These are phyloP conservation scores for Nematostella vectensis DNA, from an alignment of 92 coral and sea anemone genomes.

Conservation along the genomic window DNA sequence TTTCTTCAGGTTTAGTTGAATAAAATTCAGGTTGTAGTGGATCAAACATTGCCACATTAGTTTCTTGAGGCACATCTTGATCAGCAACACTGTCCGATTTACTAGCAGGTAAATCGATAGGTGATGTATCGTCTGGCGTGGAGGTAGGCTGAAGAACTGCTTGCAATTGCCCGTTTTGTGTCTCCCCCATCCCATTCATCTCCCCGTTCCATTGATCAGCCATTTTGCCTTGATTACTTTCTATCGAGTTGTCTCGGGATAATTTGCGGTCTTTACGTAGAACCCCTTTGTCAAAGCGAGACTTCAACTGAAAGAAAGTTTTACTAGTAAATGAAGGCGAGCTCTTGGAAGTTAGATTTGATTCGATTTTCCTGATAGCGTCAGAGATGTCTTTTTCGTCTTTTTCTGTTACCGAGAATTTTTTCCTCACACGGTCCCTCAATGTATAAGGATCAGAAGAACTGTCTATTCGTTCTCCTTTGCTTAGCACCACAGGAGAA, in stretches of 20 bases:
- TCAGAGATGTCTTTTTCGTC: conserved; percentile 78
- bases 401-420: conserved; percentile 27
- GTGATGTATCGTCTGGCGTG: too few species aligned
- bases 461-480: conserved; percentile 32
- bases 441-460: conserved; percentile 29
- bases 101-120: too few species aligned
- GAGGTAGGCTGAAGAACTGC: too few species aligned
- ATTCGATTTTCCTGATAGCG: conserved; percentile 69
- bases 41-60: too few species aligned
- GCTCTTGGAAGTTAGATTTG: conserved; percentile 35
- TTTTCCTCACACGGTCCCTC: conserved; percentile 27
- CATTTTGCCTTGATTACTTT: conserved; percentile 4
- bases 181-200: conserved; percentile 6
- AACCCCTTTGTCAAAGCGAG: conserved; percentile 51
- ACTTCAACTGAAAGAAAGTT: conserved; percentile 51
- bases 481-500: conserved; percentile 43
- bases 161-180: too few species aligned
- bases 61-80: too few species aligned
- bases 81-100: too few species aligned
- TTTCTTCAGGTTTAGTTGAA: too few species aligned
- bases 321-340: conserved; percentile 50
- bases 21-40: too few species aligned
- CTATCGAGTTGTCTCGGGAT: conserved; percentile 18
- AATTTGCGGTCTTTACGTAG: conserved; percentile 26
- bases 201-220: conserved; percentile 1